Conservation (phyloP, 1,140 invertebrate genomes). For the Mercenaria mercenaria region DNA sequence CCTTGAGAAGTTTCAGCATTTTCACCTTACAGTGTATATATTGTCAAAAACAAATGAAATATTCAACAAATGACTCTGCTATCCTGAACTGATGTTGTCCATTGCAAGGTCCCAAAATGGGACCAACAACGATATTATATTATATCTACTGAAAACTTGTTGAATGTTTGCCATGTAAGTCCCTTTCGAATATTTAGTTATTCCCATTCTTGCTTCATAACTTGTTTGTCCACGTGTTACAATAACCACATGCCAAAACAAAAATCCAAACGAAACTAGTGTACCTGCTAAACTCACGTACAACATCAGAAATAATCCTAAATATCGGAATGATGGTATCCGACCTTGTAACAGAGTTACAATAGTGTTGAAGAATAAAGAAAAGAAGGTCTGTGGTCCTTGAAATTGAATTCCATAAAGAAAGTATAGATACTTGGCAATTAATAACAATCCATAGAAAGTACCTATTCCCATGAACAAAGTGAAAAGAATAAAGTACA, state of each 20-base stretch:
- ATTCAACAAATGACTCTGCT: too few species aligned
- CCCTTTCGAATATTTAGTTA: conserved; percentile 20
- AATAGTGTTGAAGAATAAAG: conserved; percentile 2
- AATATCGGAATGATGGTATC: neutral
- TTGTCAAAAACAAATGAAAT: too few species aligned
- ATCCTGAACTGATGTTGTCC: neutral
- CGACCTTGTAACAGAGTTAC: neutral
- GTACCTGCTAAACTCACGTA: conserved; percentile 51
- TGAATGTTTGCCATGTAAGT: conserved; percentile 23
- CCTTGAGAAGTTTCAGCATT: too few species aligned
- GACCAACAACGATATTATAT: conserved; percentile 19
- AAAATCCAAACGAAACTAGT: conserved; percentile 44
- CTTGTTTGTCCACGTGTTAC: conserved; percentile 9
- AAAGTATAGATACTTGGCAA: conserved; percentile 42
- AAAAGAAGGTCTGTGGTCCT: conserved; percentile 48
- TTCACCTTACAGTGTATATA: too few species aligned
- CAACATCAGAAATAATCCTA: conserved; percentile 32
- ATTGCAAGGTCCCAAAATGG: conserved; percentile 29
- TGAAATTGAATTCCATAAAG: conserved; percentile 47
- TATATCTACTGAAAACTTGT: conserved; percentile 19
- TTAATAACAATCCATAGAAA: conserved; percentile 23
- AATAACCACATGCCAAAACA: conserved; percentile 28
- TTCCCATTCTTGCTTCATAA: conserved; percentile 16
- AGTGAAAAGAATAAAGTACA: conserved; percentile 95
- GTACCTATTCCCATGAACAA: conserved; percentile 85